Conservation (phyloP, 2,797 vertebrate genomes). For the Pangasius sanitwongsei region DNA sequence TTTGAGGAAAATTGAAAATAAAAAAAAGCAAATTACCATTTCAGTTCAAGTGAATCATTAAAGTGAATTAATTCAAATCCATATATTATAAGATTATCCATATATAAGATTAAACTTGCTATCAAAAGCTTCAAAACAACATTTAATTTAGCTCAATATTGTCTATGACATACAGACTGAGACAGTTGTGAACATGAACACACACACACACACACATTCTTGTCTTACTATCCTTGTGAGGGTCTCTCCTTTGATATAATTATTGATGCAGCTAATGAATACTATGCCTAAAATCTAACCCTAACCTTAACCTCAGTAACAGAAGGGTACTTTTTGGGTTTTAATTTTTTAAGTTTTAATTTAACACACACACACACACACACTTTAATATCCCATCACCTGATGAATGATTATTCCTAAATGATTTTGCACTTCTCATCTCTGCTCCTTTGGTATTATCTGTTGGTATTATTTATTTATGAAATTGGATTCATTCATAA, state of each 20-base stretch:
- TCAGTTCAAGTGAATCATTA: neutral
- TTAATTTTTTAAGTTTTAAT: too few species aligned
- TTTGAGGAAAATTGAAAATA: neutral
- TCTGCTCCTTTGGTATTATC: constrained; percentile 1
- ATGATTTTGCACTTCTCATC: neutral
- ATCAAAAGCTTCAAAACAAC: neutral
- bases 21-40: neutral
- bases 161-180: neutral
- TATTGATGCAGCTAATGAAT: neutral
- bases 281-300: neutral
- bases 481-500: constrained; percentile 15
- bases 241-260: too few species aligned
- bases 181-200: neutral
- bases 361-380: neutral
- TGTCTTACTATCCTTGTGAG: neutral
- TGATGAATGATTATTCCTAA: neutral
- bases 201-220: neutral
- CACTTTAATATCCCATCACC: neutral
- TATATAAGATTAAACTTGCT: neutral
- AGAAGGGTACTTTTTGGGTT: too few species aligned
- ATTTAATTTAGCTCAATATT: neutral
- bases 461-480: constrained; percentile 26
- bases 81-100: too few species aligned
- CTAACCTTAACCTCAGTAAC: too few species aligned
- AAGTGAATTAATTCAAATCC: neutral